Evolutionary conservation across 2,888 invertebrate genomes (phyloP), one percentile per base, ranked within the genome.

Genomic region (Pristionchus exspectatus): DNA sequence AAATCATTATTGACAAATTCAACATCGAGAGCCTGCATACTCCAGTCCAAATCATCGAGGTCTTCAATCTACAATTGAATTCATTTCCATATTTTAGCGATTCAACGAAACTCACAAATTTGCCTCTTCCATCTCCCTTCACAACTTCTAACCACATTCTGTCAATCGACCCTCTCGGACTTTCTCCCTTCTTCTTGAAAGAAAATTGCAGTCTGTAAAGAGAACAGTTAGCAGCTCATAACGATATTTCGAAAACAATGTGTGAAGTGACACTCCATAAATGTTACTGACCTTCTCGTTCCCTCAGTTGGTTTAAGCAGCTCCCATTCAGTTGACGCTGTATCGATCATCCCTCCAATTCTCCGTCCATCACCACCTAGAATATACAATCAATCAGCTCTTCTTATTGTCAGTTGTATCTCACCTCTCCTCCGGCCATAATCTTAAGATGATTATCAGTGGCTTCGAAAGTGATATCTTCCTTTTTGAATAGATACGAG

Each of bases 1-100:
- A 56, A 7, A 30, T 88, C 87, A 33, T 88, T 88, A 33, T 88
- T 56, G 54, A 74, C 74, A 56, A 63, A 88, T 21, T 54, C 87
- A 10, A 44, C 33, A 21, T 88, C 87, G 33, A 88, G 74, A 5
- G 87, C 69, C 33, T 72, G 54, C 74, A 88, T 72, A n/a, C 69
- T 38, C 50, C n/a, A 56, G 4, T 88, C 87, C n/a, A 88, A 9
- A n/a, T 74, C 87, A 0, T 74, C 74, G 14, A 56, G 18, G 16
- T 72, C 30, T 12, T 74, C 74, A 16, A 74, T n/a, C 87, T 88
- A 10, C n/a, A 88, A 72, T 12, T 7, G 10, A 30, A 38, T 38
- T 74, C 10, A 4, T 74, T 74, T 38, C 38, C 74, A n/a, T 74
- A 3, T 5, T 83, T 33, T 33, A 30, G 24, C 10, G 14, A 3